Evolutionary conservation across 1,140 invertebrate species (phyloP), one percentile per base, ranked within the genome.

Genomic region (Oppia nitens): DNA sequence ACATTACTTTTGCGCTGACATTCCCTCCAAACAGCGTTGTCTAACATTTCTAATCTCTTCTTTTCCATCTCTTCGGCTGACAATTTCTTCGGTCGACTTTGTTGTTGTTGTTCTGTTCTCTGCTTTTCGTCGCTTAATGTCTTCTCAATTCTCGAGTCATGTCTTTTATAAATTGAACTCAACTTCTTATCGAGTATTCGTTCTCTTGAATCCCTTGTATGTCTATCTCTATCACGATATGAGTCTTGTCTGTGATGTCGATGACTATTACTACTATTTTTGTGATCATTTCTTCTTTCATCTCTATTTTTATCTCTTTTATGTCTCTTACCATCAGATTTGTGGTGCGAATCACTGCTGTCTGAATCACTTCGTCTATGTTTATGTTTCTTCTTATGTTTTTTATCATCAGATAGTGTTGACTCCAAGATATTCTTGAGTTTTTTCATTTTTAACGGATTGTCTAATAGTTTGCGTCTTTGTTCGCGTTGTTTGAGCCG

Each of bases 391-490:
- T 50, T 26, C 50, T 67, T 65, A 32, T 63, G 62, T 17, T 26
- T 28, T 60, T 32, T 55, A 55, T 61, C 53, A 24, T 23, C 52
- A 25, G 55, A 48, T 29, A 52, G 59, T 0, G 55, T 49, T 47
- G 55, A 29, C 55, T 52, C 26, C 17, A 91, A 78, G 66, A 88
- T 73, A 66, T 85, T 78, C 67, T 87, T 79, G 1, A 92, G 69
- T 71, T 85, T 81, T 65, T 87, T 87, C 62, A 91, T 73, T 71
- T 87, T 87, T 0, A 92, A 77, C n/a, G 89, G 88, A 78, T 93
- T 94, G 64, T 87, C 83, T 9, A 92, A 68, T 24, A 93, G 72
- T 64, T 87, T 81, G 53, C 79, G 79, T 47, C 82, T 74, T 0
- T 81, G 82, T 73, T 91, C 87, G 69, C 87, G 78, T 73, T 92